Percentiles rank a stretch among this genome's conserved stretches.
Conservation (phyloP, 2,797 vertebrate species). For the Gobio occitaniae region DNA sequence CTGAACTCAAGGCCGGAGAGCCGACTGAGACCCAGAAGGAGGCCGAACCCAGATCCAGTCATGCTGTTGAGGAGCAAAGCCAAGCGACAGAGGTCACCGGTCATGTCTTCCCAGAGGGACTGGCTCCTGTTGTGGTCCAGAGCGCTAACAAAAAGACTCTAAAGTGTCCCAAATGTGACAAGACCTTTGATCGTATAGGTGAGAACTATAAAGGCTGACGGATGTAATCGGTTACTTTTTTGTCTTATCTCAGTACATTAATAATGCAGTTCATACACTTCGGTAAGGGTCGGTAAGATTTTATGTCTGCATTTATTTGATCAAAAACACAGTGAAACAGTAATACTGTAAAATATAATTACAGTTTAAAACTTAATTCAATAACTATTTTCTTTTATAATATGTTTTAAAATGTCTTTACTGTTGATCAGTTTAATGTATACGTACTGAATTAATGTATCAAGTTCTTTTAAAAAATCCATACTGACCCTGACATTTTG, state of each 20-base stretch:
- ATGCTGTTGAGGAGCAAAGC: constrained; percentile 70
- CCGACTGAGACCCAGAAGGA: constrained; percentile 65
- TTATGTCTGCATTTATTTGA: no score
- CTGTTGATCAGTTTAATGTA: background rate
- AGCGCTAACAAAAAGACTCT: constrained; percentile 88
- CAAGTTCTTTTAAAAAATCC: background rate
- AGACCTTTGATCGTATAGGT: constrained; percentile 97
- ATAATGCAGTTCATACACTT: no score
- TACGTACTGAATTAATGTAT: background rate
- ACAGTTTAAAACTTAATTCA: no score
- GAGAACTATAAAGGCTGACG: constrained; percentile 60
- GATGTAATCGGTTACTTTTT: no score
- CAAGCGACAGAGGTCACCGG: constrained; percentile 61
- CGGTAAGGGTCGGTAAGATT: no score
- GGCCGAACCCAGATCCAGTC: constrained; percentile 71
- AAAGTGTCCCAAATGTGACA: constrained; percentile 95
- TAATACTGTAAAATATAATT: no score
- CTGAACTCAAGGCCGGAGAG: constrained; percentile 64
- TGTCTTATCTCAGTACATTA: no score
- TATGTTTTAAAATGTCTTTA: background rate
- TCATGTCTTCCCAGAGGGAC: constrained; percentile 83
- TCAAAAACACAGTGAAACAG: no score
- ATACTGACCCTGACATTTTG: background rate
- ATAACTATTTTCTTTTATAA: background rate
- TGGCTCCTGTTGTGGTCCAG: constrained; percentile 88